Evolutionary conservation across 1,140 invertebrate species (phyloP).

Genomic region (Drosophila busckii): DNA sequence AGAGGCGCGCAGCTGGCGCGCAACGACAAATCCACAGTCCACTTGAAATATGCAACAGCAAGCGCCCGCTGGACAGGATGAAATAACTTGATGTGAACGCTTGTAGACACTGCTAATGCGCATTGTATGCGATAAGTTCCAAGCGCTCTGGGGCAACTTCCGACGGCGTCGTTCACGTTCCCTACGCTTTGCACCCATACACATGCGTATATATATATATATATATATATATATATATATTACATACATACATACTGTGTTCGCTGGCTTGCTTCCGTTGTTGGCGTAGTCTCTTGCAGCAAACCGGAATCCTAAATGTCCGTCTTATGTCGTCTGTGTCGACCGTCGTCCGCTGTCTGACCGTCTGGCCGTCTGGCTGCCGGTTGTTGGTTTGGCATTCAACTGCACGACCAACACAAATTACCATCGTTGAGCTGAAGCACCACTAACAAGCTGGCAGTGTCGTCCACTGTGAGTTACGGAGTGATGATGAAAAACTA

Average conservation of each 20-base stretch:
- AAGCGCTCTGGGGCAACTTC: too few relatives aligned
- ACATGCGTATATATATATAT: too few relatives aligned
- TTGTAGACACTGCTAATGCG: slow-evolving; percentile 51
- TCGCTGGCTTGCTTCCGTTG: slow-evolving; percentile 13
- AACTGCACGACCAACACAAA: slow-evolving; percentile 35
- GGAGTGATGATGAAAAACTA: slow-evolving; percentile 44
- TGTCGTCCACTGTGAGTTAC: slow-evolving; percentile 28
- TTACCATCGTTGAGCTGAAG: slow-evolving; percentile 44
- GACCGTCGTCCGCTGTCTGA: slow-evolving; percentile 17
- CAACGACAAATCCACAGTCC: not conserved
- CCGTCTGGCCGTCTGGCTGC: not conserved
- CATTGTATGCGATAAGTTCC: slow-evolving; percentile 51
- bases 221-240: too few relatives aligned
- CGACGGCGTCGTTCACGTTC: too few relatives aligned
- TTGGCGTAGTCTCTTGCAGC: slow-evolving; percentile 8
- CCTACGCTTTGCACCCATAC: too few relatives aligned
- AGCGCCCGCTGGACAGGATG: slow-evolving; percentile 18
- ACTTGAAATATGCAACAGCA: slow-evolving; percentile 38
- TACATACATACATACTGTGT: too few relatives aligned
- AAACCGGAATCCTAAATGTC: too few relatives aligned
- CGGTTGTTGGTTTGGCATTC: not conserved
- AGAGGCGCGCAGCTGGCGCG: too few relatives aligned
- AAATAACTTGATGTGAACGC: slow-evolving; percentile 44
- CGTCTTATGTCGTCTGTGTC: slow-evolving; percentile 7
- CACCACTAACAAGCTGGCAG: slow-evolving; percentile 30